A percentile compares a stretch with the other conserved stretches of the same genome.
These are phyloP conservation scores for Vulpes ferrilata DNA, from an alignment of 2,113 vertebrate species.

Conservation along the genomic window DNA sequence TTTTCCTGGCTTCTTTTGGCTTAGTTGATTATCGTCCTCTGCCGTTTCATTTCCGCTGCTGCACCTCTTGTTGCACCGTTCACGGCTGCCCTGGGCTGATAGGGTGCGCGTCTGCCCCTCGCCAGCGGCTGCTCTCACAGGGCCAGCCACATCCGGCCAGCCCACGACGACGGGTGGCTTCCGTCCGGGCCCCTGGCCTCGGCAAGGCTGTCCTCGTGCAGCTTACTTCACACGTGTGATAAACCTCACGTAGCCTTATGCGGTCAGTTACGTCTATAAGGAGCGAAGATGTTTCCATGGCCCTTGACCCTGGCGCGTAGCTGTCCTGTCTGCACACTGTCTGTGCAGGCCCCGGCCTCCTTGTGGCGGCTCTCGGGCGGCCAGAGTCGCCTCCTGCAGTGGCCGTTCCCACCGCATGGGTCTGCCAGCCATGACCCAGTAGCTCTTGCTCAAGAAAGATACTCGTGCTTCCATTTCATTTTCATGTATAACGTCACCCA, in stretches of 20 bases:
- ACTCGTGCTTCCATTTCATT: no score
- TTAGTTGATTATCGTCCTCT: no score
- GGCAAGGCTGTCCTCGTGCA: not conserved
- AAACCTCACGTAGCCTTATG: not conserved
- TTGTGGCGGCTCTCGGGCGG: fast-evolving
- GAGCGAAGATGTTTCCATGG: not conserved
- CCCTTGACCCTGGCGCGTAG: not conserved
- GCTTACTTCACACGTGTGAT: fast-evolving
- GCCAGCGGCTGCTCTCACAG: not conserved
- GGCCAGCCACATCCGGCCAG: not conserved
- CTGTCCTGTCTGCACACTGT: no score
- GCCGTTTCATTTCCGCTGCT: not conserved
- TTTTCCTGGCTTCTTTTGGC: not conserved
- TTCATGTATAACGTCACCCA: not conserved
- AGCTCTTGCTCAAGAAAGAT: not conserved
- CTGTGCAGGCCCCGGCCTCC: not conserved
- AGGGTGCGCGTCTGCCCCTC: not conserved
- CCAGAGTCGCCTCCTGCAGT: not conserved
- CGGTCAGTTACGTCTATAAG: not conserved
- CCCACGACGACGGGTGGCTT: not conserved
- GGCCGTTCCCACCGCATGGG: no score
- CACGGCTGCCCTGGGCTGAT: not conserved
- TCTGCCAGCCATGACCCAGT: no score
- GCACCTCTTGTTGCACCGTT: no score
- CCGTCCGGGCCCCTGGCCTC: no score